Percentiles rank a stretch among this genome's conserved stretches.
Evolutionary conservation across 2,797 vertebrate species (phyloP).

Genomic region (Tolypeutes matacus): DNA sequence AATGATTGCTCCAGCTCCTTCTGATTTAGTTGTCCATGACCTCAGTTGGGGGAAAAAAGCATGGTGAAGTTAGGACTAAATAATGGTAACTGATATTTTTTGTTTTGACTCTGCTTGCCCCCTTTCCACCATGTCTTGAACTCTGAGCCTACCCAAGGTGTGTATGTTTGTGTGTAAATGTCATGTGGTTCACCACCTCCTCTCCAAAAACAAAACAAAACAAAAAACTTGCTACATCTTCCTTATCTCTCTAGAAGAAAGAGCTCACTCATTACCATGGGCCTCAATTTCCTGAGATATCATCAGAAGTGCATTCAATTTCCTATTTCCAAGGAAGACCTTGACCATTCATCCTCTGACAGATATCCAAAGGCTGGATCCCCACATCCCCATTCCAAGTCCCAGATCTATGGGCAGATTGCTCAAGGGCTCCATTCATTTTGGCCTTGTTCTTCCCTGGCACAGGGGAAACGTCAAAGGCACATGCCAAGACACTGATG

Average conservation of each 20-base stretch:
- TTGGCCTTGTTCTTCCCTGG: slow-evolving; percentile 39
- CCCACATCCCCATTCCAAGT: background rate
- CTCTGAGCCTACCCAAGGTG: background rate
- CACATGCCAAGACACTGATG: background rate
- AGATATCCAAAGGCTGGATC: slow-evolving; percentile 34
- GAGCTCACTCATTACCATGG: background rate
- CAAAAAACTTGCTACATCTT: background rate
- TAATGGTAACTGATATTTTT: background rate
- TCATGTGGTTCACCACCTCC: background rate
- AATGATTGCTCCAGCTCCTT: slow-evolving; percentile 21
- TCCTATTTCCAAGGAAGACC: slow-evolving; percentile 20
- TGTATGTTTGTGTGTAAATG: background rate
- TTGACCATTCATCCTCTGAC: background rate
- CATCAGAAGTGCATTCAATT: background rate
- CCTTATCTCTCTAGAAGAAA: slow-evolving; percentile 17
- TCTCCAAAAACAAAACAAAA: background rate
- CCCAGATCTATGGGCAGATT: background rate
- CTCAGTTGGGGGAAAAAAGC: background rate
- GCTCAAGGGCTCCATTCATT: background rate
- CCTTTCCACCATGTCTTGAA: background rate
- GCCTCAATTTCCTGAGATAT: slow-evolving; percentile 38
- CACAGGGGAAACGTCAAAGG: slow-evolving; percentile 37
- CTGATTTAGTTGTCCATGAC: background rate
- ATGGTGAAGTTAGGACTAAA: slow-evolving; percentile 11
- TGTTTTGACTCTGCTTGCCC: background rate